These are phyloP conservation scores for Smutsia gigantea DNA, from an alignment of 2,797 vertebrate genomes.

Conservation along the genomic window DNA sequence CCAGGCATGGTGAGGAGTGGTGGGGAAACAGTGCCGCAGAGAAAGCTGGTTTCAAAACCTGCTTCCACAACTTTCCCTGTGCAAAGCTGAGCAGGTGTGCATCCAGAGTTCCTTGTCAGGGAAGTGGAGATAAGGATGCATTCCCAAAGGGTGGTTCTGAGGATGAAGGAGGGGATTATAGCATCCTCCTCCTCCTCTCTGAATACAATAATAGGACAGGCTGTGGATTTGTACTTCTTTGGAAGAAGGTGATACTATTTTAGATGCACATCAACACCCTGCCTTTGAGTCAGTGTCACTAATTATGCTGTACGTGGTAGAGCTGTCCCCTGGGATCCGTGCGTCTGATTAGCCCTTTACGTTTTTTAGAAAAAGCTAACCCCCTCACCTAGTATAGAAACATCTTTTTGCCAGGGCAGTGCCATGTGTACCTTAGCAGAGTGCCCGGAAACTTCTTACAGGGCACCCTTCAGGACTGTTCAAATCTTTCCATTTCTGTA, in stretches of 20 bases:
- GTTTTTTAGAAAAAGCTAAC: neutral
- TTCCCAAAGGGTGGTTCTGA: no score
- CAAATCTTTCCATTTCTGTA: conserved; percentile 58
- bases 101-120: neutral
- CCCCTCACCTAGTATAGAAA: neutral
- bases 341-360: accelerated
- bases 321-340: neutral
- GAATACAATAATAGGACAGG: no score
- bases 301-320: accelerated
- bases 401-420: neutral
- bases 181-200: neutral
- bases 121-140: neutral
- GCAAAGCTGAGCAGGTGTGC: neutral
- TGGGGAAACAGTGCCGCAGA: neutral
- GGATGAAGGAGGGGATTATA: neutral
- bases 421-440: neutral
- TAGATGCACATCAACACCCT: neutral
- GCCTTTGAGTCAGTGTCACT: neutral
- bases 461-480: conserved; percentile 18
- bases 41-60: neutral
- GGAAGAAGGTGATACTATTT: neutral
- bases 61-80: neutral
- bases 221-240: neutral
- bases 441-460: neutral
- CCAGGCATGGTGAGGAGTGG: neutral